Evolutionary conservation across 2,888 invertebrate genomes (phyloP).

Genomic region (Molorchus minor): DNA sequence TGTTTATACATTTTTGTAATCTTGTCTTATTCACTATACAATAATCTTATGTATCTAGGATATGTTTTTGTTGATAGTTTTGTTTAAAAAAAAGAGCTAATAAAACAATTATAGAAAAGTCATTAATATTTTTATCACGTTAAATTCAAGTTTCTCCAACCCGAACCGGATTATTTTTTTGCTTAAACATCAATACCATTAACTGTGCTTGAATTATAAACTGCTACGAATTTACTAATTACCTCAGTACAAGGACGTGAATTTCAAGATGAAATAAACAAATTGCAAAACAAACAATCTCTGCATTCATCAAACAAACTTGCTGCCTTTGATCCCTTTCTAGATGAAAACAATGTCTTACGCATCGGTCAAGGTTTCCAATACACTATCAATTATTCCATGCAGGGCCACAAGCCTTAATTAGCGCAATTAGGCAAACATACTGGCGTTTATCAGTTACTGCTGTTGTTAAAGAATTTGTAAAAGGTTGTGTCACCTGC

Average conservation of each 20-base stretch:
- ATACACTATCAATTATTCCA: conserved; percentile 3
- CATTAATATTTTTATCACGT: too few relatives aligned
- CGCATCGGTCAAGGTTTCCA: neutral
- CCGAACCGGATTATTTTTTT: too few relatives aligned
- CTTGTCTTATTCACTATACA: too few relatives aligned
- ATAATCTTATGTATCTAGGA: too few relatives aligned
- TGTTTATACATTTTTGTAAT: too few relatives aligned
- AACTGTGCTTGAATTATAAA: neutral
- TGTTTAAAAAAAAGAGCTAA: too few relatives aligned
- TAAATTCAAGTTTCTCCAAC: too few relatives aligned
- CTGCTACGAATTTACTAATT: neutral
- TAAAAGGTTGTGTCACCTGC: conserved; percentile 26
- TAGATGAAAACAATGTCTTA: neutral
- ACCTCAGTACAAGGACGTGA: neutral
- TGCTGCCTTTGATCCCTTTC: neutral
- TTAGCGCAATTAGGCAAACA: conserved; percentile 4
- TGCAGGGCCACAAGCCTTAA: conserved; percentile 11
- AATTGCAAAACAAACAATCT: neutral
- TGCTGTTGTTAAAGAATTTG: conserved; percentile 2
- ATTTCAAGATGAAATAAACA: neutral
- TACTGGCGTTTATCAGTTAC: conserved; percentile 22
- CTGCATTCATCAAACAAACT: neutral
- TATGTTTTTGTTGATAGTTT: too few relatives aligned
- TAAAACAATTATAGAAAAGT: too few relatives aligned
- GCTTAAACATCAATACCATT: neutral